Evolutionary conservation across 2,888 invertebrate species (phyloP).

Genomic region (Latheticus oryzae): DNA sequence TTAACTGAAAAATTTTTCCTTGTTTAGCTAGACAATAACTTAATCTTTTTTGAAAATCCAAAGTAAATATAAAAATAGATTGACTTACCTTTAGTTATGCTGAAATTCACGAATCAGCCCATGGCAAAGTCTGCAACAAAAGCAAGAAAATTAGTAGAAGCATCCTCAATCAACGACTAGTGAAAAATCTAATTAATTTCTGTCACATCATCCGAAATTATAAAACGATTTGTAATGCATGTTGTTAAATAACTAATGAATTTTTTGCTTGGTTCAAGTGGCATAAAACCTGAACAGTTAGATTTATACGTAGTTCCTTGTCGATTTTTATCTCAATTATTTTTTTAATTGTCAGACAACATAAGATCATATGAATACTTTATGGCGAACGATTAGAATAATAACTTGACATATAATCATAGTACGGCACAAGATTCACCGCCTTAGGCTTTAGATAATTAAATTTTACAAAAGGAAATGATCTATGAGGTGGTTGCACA

Average conservation of each 20-base stretch:
- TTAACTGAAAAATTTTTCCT: constrained; percentile 3
- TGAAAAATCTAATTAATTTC: constrained; percentile 4
- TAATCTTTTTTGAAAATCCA: too few relatives aligned
- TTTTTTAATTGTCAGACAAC: constrained; percentile 39
- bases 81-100: constrained; percentile 35
- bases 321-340: constrained; percentile 29
- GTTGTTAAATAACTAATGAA: too few relatives aligned
- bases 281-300: constrained; percentile 28
- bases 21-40: too few relatives aligned
- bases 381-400: constrained; percentile 40
- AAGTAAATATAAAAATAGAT: constrained; percentile 17
- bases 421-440: constrained; percentile 23
- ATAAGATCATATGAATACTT: constrained; percentile 38
- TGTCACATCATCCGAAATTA: too few relatives aligned
- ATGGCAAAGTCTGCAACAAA: constrained; percentile 47
- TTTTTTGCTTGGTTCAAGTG: too few relatives aligned
- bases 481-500: constrained; percentile 27
- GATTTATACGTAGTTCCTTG: constrained; percentile 24
- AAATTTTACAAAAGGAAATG: constrained; percentile 30
- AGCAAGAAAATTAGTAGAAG: constrained; percentile 24
- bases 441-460: constrained; percentile 29
- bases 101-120: constrained; percentile 43
- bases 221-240: too few relatives aligned
- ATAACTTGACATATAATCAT: constrained; percentile 37
- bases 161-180: too few relatives aligned